Evolutionary conservation across 2,888 invertebrate genomes (phyloP), one percentile per base, ranked within the genome.

Genomic region (Drosophila affinis): DNA sequence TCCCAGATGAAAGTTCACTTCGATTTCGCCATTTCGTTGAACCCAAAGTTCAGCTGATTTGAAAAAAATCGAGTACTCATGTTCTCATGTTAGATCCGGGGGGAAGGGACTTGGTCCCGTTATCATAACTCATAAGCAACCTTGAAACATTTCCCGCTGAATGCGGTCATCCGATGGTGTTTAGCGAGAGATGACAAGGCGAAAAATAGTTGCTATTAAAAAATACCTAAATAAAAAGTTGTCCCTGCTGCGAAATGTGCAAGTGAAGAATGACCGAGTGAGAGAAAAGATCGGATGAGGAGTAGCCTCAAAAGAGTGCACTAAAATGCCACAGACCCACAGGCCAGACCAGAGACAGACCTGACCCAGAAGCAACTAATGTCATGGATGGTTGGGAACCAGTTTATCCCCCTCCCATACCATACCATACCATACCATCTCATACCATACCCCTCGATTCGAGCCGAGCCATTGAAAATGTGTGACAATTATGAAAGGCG

Each of bases 401-500:
- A 68, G 81, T 85, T 78, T 48, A 5, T n/a, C 7, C 39, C 39
- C n/a, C 34, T n/a, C 10, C 12, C 2, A 2, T 7, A 2, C 39
- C 18, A 18, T 18, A 18, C 18, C 18, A 18, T 18, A 18, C 18
- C 18, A 1, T 18, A 18, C 18, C 18, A 18, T 18, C 1, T 1
- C 18, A 18, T 18, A 18, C 18, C 18, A 18, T 18, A 18, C 18
- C 18, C 18, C 17, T 21, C 21, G 3, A 21, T 21, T 21, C 10
- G 17, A 18, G 10, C n/a, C 64, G 18, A 18, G 14, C 18, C 64
- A 77, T 47, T 77, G 72, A 65, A 82, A 75, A 81, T 87, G 81
- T 87, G 83, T 84, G 87, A 83, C 87, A 83, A 86, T 83, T 86
- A 86, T 81, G 81, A 87, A 74, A 79, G 74, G 76, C 87, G 87